phyloP scores from a whole-genome alignment of 2,888 invertebrate species.

The Agrilus cyanescens region DNA sequence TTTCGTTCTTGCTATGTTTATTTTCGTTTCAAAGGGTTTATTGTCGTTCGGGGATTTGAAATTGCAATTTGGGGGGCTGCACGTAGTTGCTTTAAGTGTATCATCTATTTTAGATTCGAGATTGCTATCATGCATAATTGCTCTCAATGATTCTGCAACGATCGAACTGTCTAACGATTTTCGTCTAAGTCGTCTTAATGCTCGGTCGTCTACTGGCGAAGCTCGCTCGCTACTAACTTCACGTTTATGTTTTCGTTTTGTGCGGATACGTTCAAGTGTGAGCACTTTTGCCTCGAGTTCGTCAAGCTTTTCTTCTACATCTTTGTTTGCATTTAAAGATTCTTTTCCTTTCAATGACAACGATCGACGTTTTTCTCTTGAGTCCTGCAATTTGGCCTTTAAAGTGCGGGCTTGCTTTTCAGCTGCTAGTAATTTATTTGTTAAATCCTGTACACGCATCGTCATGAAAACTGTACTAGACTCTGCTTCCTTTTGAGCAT shows the following conservation, averaged over 20 bases:
- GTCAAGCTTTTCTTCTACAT: constrained; percentile 73
- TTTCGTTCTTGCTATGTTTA: constrained; percentile 50
- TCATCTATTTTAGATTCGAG: constrained; percentile 61
- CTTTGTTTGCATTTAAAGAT: constrained; percentile 67
- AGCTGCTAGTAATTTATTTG: constrained; percentile 65
- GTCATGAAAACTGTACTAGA: constrained; percentile 72
- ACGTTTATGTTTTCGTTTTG: constrained; percentile 36
- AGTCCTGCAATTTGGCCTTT: constrained; percentile 70
- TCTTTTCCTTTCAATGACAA: constrained; percentile 71
- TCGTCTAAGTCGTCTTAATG: constrained; percentile 48
- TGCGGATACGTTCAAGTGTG: constrained; percentile 45
- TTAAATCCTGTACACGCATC: constrained; percentile 71
- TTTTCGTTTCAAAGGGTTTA: constrained; percentile 26
- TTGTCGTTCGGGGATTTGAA: constrained; percentile 21
- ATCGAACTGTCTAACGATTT: constrained; percentile 71
- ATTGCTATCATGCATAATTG: constrained; percentile 61
- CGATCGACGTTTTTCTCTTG: constrained; percentile 66
- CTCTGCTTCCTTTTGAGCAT: constrained; percentile 49
- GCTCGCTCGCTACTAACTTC: constrained; percentile 34
- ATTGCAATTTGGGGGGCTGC: constrained; percentile 28
- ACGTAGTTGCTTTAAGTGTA: constrained; percentile 42
- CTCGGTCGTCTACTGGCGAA: constrained; percentile 37
- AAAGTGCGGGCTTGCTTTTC: constrained; percentile 70
- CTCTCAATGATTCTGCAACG: constrained; percentile 68
- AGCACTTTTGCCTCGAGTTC: constrained; percentile 69